These are phyloP conservation scores for Microcebus ravelobensis DNA, from an alignment of 2,113 vertebrate genomes.

Conservation along the genomic window DNA sequence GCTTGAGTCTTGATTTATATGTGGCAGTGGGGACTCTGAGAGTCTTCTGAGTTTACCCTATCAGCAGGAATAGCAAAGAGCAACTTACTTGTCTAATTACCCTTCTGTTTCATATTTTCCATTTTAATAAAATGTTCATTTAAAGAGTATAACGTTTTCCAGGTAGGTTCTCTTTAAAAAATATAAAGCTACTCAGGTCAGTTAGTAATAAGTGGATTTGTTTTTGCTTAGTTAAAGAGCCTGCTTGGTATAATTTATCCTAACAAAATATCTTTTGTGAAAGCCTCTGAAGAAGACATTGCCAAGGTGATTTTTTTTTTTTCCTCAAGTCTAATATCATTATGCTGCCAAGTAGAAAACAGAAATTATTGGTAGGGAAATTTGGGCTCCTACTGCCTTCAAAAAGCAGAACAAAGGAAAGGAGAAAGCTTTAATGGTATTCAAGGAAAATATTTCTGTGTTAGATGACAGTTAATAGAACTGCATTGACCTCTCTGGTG, in stretches of 20 bases:
- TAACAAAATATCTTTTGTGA: slow-evolving; percentile 78
- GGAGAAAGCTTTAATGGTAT: slow-evolving; percentile 82
- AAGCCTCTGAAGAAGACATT: slow-evolving; percentile 75
- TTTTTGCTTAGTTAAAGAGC: slow-evolving; percentile 75
- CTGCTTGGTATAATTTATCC: slow-evolving; percentile 76
- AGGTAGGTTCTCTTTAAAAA: slow-evolving; percentile 38
- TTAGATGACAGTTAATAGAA: slow-evolving; percentile 83
- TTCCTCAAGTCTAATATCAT: slow-evolving; percentile 79
- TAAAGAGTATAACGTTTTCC: neutral
- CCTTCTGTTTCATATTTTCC: slow-evolving; percentile 25
- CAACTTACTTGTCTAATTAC: slow-evolving; percentile 50
- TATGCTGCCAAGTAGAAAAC: slow-evolving; percentile 81
- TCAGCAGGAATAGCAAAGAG: slow-evolving; percentile 23
- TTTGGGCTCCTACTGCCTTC: slow-evolving; percentile 82
- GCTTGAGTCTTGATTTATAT: neutral
- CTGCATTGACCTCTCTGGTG: slow-evolving; percentile 75
- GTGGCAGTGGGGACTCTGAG: neutral
- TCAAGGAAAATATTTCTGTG: slow-evolving; percentile 85
- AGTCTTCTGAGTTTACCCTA: slow-evolving; percentile 6
- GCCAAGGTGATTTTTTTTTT: slow-evolving; percentile 83
- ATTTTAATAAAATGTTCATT: slow-evolving; percentile 38
- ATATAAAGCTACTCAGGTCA: neutral
- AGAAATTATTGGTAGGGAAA: slow-evolving; percentile 83
- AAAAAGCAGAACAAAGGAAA: slow-evolving; percentile 83
- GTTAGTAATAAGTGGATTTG: slow-evolving; percentile 62